These are phyloP conservation scores for Ochotona princeps DNA, from an alignment of 2,113 vertebrate species.

Conservation along the genomic window DNA sequence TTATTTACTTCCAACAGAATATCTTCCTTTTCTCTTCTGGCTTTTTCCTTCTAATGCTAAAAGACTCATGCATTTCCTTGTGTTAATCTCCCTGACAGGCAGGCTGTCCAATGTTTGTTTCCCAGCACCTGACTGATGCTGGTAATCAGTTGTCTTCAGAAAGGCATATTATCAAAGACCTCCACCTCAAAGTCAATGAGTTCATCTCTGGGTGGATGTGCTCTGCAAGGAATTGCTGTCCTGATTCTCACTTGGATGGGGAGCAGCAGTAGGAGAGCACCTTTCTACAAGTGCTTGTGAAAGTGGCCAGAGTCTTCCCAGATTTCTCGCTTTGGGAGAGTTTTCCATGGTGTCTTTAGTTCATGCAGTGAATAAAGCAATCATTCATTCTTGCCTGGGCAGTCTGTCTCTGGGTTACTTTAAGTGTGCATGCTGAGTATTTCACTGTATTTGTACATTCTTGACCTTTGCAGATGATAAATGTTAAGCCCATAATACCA, in stretches of 20 bases:
- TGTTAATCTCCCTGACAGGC: neutral
- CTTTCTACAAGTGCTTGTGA: neutral
- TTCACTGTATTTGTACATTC: neutral
- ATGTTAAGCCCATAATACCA: neutral
- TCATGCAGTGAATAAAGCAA: neutral
- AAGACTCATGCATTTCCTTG: neutral
- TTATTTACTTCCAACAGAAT: neutral
- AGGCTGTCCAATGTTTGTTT: neutral
- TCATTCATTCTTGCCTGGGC: neutral
- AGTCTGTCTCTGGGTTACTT: neutral
- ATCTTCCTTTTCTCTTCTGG: neutral
- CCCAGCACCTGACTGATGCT: neutral
- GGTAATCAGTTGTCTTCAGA: neutral
- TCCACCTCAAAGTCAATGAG: neutral
- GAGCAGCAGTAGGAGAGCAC: neutral
- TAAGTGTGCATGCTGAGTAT: neutral
- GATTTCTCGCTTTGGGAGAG: neutral
- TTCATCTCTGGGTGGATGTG: neutral
- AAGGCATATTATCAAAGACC: constrained; percentile 21
- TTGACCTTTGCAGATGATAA: neutral
- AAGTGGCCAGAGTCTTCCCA: neutral
- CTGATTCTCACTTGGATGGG: neutral
- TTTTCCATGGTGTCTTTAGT: neutral
- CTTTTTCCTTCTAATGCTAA: neutral
- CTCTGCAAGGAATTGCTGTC: neutral